Percentiles rank a stretch among this genome's conserved stretches.
Evolutionary conservation across 1,140 invertebrate species (phyloP).

Genomic region (Araneus ventricosus): DNA sequence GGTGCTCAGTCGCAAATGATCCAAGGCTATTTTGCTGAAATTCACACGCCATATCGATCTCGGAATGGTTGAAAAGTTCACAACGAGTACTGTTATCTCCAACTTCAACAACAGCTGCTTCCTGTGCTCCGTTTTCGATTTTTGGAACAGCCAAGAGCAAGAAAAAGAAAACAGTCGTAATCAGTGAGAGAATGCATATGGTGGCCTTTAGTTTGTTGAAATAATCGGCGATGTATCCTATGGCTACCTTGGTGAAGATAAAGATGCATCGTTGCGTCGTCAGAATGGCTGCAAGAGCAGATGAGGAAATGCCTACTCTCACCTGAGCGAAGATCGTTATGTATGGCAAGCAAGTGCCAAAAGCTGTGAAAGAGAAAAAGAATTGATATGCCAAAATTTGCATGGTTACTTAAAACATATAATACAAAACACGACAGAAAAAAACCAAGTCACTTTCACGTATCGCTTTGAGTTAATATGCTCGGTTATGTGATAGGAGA

Average conservation of each 20-base stretch:
- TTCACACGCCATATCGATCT: too few relatives aligned
- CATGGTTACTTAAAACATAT: not conserved
- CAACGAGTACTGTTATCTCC: too few relatives aligned
- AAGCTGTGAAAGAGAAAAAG: too few relatives aligned
- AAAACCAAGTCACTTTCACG: not conserved
- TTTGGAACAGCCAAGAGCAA: not conserved
- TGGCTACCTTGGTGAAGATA: constrained; percentile 78
- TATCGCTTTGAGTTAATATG: not conserved
- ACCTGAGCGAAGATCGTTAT: constrained; percentile 78
- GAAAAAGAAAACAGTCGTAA: constrained; percentile 48
- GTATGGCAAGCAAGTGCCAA: constrained; percentile 79
- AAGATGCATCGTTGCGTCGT: constrained; percentile 78
- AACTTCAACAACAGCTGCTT: not conserved
- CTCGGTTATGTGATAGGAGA: not conserved
- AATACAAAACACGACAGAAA: not conserved
- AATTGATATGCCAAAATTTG: not conserved
- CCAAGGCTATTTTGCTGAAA: too few relatives aligned
- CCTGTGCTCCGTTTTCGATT: not conserved
- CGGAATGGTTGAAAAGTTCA: too few relatives aligned
- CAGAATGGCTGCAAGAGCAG: constrained; percentile 78
- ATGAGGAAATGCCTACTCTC: constrained; percentile 77
- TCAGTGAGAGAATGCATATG: constrained; percentile 65
- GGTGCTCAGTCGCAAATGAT: too few relatives aligned
- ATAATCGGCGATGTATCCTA: constrained; percentile 79
- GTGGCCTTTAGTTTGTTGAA: constrained; percentile 77